Percentiles rank a stretch among this genome's conserved stretches.
Evolutionary conservation across 2,113 vertebrate genomes (phyloP).

Genomic region (Pygoscelis adeliae): DNA sequence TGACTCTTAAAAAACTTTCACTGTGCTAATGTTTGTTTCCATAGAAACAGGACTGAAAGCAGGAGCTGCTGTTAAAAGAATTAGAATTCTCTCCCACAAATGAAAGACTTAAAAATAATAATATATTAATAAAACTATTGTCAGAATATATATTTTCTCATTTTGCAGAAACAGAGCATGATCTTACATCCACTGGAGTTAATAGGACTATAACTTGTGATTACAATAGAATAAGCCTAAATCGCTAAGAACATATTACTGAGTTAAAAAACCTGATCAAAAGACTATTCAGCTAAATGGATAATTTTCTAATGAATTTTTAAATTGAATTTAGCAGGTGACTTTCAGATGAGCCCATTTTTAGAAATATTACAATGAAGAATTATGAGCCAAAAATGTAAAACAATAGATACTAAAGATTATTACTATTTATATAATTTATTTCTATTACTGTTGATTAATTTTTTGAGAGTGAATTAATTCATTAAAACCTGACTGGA

Average conservation of each 20-base stretch:
- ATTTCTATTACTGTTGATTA: background rate
- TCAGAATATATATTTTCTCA: background rate
- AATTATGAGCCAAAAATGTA: background rate
- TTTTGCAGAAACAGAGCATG: background rate
- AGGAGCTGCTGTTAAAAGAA: background rate
- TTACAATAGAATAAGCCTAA: background rate
- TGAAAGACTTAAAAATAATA: constrained; percentile 14
- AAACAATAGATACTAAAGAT: background rate
- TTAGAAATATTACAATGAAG: background rate
- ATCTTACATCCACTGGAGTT: background rate
- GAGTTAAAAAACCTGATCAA: background rate
- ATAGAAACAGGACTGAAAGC: constrained; percentile 54
- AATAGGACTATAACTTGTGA: background rate
- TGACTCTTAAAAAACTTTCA: background rate
- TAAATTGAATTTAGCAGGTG: background rate
- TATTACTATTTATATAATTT: background rate
- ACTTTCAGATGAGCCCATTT: background rate
- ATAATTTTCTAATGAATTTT: background rate
- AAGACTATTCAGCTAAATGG: background rate
- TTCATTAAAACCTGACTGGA: background rate
- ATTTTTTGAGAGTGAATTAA: background rate
- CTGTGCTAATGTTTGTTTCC: constrained; percentile 45
- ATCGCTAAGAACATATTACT: background rate
- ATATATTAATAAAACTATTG: background rate
- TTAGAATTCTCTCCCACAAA: background rate